Base-by-base conservation (phyloP, 1,140 invertebrate genomes). In the Centruroides sculpturatus region DNA sequence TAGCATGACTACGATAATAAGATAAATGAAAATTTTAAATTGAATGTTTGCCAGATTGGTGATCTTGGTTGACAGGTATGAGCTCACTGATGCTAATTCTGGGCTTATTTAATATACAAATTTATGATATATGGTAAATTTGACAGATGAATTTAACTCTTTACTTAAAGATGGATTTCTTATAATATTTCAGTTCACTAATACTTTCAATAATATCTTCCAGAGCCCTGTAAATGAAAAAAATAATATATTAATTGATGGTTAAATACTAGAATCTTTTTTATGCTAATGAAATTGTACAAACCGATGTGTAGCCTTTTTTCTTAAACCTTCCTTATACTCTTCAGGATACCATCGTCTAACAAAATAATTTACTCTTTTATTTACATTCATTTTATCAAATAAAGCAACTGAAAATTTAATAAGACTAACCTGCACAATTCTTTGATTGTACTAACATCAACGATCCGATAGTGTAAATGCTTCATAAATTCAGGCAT, bases 381-480 rank as follows among this genome's bases (percentile, higher is more conserved):
- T 23, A 23, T 23, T 23, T 23, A 23, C 23, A 23, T 23, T 23
- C 23, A 23, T 23, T 23, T 23, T 23, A 23, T 0, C 23, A 23
- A 23, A 23, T 23, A 23, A 23, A 23, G 2, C 2, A 23, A 23
- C 23, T 23, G 23, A 23, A 23, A 23, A 23, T 23, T 23, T 23
- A 41, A 41, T 41, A 12, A 35, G 4, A 10, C 52, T 58, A 5
- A 41, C 35, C 52, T 80, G 53, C 74, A 75, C n/a, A 96, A 69
- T 76, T 96, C 92, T 73, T 95, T 96, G 3, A 97, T 75, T 4
- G 85, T 82, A 47, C 85, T 89, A 5, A 96, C 92, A 81, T 98
- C 94, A 58, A 97, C 84, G 36, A 92, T 85, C 69, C 92, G 81
- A 74, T 97, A 95, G 74, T 96, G 91, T 59, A 97, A 76, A 73